Conservation (phyloP, 2,888 invertebrate genomes). For the Idaea aversata region DNA sequence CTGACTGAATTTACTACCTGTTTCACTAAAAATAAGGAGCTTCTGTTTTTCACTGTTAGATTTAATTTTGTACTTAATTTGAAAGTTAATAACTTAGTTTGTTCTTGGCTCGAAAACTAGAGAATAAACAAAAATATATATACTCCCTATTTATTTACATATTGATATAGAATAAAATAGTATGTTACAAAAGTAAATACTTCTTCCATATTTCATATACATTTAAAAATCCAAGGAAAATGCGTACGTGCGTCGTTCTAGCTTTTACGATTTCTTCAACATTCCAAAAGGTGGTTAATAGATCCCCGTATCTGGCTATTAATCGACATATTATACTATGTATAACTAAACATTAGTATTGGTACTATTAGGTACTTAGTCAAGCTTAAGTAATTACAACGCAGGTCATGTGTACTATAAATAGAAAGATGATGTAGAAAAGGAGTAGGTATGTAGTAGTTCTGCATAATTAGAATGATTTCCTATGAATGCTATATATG, state of each 20-base stretch:
- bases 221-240: conserved; percentile 23
- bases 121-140: no score
- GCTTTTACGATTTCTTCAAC: conserved; percentile 37
- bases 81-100: no score
- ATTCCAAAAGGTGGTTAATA: conserved; percentile 23
- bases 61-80: neutral
- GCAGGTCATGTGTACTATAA: neutral
- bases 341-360: neutral
- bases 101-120: neutral
- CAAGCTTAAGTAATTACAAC: neutral
- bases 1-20: neutral
- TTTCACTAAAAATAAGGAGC: neutral
- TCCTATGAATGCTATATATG: no score
- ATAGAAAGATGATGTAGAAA: conserved; percentile 4
- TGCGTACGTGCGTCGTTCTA: conserved; percentile 38
- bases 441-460: conserved; percentile 12
- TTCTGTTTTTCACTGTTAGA: neutral
- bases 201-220: neutral
- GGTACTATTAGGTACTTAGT: neutral
- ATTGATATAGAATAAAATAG: no score
- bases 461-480: neutral
- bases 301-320: neutral
- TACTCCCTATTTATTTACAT: no score
- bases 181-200: no score
- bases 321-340: neutral